Percentiles rank a stretch among this genome's conserved stretches.
phyloP scores from a whole-genome alignment of 2,888 invertebrate genomes.

The Buathra laborator region DNA sequence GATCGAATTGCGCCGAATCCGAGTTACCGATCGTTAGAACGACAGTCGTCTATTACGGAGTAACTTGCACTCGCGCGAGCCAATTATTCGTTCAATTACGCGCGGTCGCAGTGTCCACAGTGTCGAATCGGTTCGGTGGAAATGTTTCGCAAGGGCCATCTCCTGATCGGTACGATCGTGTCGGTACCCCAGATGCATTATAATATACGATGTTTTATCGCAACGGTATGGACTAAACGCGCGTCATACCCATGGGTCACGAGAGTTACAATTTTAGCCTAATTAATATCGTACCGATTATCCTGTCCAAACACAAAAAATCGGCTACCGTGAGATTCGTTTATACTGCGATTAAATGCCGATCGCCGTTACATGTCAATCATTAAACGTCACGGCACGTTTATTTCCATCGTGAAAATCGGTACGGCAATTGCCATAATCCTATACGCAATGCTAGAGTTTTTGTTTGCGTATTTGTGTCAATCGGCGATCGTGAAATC shows the following conservation, averaged over 20 bases:
- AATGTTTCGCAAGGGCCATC: constrained; percentile 58
- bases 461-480: no score
- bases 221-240: neutral
- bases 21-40: constrained; percentile 43
- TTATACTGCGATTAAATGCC: constrained; percentile 35
- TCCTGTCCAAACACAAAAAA: constrained; percentile 35
- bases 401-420: no score
- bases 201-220: neutral
- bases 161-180: neutral
- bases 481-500: no score
- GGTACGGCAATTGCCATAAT: no score
- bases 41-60: constrained; percentile 25
- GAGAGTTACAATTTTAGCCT: constrained; percentile 55
- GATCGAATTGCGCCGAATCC: constrained; percentile 28
- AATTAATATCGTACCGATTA: constrained; percentile 58
- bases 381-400: neutral
- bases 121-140: constrained; percentile 56
- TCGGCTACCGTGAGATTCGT: constrained; percentile 14
- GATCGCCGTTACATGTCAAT: constrained; percentile 58
- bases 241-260: constrained; percentile 21
- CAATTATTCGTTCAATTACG: constrained; percentile 60
- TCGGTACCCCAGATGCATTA: neutral
- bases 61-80: constrained; percentile 25
- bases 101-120: constrained; percentile 24
- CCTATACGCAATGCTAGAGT: no score